phyloP scores from a whole-genome alignment of 2,888 invertebrate species.

The Luperina nickerlii region DNA sequence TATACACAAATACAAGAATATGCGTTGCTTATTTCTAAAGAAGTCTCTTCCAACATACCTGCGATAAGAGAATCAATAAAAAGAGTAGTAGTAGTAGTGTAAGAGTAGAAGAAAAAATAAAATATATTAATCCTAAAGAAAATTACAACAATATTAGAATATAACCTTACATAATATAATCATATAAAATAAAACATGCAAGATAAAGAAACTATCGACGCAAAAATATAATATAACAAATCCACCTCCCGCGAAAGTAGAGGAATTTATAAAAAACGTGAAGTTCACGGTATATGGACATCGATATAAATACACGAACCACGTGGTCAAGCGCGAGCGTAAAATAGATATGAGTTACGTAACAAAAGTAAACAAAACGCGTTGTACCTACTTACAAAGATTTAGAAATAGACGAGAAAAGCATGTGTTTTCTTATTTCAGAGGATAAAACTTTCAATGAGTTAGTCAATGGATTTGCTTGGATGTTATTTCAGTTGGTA shows the following conservation, averaged over 20 bases:
- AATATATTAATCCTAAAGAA: not conserved
- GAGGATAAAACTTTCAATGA: conserved; percentile 36
- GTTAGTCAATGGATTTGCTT: conserved; percentile 32
- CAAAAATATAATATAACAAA: conserved; percentile 19
- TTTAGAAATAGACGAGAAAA: conserved; percentile 43
- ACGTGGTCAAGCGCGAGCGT: conserved; percentile 60
- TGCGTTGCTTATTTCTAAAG: not conserved
- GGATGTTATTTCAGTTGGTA: conserved; percentile 37
- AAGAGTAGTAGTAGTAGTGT: not conserved
- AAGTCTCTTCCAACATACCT: not conserved
- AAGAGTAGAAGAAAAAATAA: not conserved
- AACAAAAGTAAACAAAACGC: conserved; percentile 63
- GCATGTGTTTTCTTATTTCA: conserved; percentile 39
- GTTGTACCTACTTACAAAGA: conserved; percentile 43
- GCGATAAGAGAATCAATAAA: not conserved
- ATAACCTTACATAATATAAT: not conserved
- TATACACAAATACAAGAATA: not conserved
- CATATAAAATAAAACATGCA: not conserved
- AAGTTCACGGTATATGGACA: conserved; percentile 59
- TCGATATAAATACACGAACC: conserved; percentile 61
- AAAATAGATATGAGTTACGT: conserved; percentile 62
- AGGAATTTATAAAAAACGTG: conserved; percentile 36
- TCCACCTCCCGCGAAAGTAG: conserved; percentile 25
- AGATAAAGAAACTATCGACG: not conserved
- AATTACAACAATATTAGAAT: not conserved